A percentile compares a stretch with the other conserved stretches of the same genome.
phyloP scores from a whole-genome alignment of 2,888 invertebrate species.

The Scaeva pyrastri region DNA sequence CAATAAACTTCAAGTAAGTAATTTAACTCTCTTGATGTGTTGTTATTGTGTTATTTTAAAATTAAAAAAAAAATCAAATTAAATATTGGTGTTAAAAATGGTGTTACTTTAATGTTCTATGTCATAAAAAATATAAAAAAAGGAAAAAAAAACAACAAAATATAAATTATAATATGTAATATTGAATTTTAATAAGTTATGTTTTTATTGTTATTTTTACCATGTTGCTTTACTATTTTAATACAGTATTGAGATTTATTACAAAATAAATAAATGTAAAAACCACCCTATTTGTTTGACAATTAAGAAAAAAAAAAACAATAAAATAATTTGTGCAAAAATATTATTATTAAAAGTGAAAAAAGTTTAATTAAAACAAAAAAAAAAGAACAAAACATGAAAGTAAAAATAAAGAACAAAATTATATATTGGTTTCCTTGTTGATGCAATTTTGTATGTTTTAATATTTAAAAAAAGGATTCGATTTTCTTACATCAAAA shows the following conservation, averaged over 20 bases:
- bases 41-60: constrained; percentile 57
- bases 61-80: constrained; percentile 8
- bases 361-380: constrained; percentile 79
- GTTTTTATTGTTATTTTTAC: constrained; percentile 48
- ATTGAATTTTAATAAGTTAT: constrained; percentile 12
- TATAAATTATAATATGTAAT: constrained; percentile 14
- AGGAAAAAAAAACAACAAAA: constrained; percentile 5
- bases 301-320: not conserved
- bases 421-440: constrained; percentile 82
- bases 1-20: constrained; percentile 21
- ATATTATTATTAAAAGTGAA: constrained; percentile 31
- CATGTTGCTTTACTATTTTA: constrained; percentile 12
- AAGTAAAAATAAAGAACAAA: constrained; percentile 83
- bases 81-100: constrained; percentile 59
- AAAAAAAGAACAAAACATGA: constrained; percentile 78
- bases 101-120: constrained; percentile 64
- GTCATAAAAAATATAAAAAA: constrained; percentile 24
- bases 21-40: constrained; percentile 55
- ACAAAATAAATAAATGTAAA: not conserved
- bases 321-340: constrained; percentile 35
- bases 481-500: no score
- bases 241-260: constrained; percentile 23
- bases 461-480: not conserved
- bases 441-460: constrained; percentile 78
- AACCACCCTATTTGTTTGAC: constrained; percentile 49